Evolutionary conservation across 1,140 invertebrate genomes (phyloP), one percentile per base, ranked within the genome.

Genomic region (Eriocheir sinensis): DNA sequence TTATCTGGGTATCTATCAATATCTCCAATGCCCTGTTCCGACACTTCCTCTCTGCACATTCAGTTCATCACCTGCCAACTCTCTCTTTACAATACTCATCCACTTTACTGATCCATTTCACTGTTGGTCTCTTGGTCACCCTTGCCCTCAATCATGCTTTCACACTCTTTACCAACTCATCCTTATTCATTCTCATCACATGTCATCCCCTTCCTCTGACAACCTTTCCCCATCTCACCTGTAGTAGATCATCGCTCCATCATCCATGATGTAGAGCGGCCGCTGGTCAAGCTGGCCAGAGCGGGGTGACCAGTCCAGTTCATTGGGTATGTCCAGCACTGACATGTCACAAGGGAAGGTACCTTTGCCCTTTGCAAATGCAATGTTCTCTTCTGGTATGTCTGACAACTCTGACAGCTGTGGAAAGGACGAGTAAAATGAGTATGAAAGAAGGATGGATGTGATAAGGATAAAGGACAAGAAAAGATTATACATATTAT

Each of bases 371-470:
- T 97, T 97, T 34, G 97, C 97, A 96, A 98, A 97, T 93, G 98
- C 97, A 80, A 98, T 96, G 96, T 97, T 96, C 96, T 98, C 97
- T 79, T 97, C 96, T 41, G 97, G 97, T 92, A 98, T 98, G 91
- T 97, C 97, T 96, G 97, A 97, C 80, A 98, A 96, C 96, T 97
- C 96, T 34, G 97, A 97, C 85, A 98, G 96, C 97, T 98, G 94
- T 94, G 60, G 60, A 72, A n/a, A 72, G 60, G 0, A 8, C 21
- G 48, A 53, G 48, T 53, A 17, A 3, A 53, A 9, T 53, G 8
- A 53, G 21, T 21, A 53, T 96, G 96, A 94, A 95, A 80, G 81
- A 90, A 89, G 30, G 44, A 83, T 21, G 8, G 41, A 83, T 30
- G 34, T 30, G 89, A 27, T 81, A 40, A 48, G 8, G 27, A 32